Conservation (phyloP, 2,888 invertebrate genomes). For the Pristionchus arcanus region DNA sequence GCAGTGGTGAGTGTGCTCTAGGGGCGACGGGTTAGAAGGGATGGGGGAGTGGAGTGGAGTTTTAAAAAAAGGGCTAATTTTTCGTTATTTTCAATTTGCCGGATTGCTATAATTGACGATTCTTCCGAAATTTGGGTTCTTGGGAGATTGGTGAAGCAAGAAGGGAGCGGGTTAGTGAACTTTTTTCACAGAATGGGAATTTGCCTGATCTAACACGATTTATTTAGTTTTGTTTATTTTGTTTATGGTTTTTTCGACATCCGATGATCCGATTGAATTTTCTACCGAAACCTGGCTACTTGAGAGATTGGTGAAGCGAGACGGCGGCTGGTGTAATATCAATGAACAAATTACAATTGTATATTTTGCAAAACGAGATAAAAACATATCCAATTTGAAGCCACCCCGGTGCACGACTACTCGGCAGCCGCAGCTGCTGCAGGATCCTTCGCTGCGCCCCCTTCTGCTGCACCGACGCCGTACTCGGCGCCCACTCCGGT, state of each 20-base stretch:
- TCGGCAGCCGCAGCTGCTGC: slow-evolving; percentile 55
- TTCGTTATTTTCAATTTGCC: too few species aligned
- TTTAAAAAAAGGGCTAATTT: too few species aligned
- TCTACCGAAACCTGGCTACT: neutral
- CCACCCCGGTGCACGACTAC: neutral
- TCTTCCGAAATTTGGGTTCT: neutral
- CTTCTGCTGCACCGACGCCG: slow-evolving; percentile 43
- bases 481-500: slow-evolving; percentile 23
- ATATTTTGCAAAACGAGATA: neutral
- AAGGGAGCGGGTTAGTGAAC: too few species aligned
- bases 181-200: too few species aligned
- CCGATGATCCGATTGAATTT: too few species aligned
- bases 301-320: neutral
- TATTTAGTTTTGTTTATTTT: too few species aligned
- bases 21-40: too few species aligned
- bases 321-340: neutral
- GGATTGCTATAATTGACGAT: too few species aligned
- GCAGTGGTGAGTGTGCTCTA: neutral
- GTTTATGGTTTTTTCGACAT: too few species aligned
- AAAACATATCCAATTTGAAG: neutral
- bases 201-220: too few species aligned
- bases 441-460: slow-evolving; percentile 56
- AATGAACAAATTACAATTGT: too few species aligned
- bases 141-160: neutral
- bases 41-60: too few species aligned